Percentiles rank a stretch among this genome's conserved stretches.
phyloP scores from a whole-genome alignment of 2,797 vertebrate genomes.

The Melanotaenia trifasciata region DNA sequence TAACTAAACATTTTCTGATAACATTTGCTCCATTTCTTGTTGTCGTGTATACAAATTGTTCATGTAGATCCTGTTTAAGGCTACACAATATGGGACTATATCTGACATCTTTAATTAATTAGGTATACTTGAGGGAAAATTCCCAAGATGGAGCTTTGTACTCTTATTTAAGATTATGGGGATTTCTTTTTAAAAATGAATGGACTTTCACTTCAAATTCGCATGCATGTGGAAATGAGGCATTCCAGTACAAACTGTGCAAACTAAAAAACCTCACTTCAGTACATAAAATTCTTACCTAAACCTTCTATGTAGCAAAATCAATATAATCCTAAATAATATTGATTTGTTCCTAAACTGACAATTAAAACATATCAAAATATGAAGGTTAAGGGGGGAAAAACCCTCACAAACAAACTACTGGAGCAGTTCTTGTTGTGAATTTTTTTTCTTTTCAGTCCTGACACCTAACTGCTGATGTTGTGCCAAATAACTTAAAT shows the following conservation, averaged over 20 bases:
- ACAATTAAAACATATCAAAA: not conserved
- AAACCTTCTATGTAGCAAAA: not conserved
- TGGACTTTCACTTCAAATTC: not conserved
- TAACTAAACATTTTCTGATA: no score
- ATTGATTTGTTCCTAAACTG: not conserved
- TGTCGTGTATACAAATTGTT: no score
- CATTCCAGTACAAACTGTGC: not conserved
- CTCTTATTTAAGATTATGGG: not conserved
- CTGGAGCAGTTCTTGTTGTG: not conserved
- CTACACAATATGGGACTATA: not conserved
- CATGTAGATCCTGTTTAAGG: not conserved
- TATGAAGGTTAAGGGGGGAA: not conserved
- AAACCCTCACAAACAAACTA: not conserved
- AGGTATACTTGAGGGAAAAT: not conserved
- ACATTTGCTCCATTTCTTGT: no score
- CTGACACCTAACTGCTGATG: not conserved
- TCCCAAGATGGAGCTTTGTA: not conserved
- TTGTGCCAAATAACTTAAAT: not conserved
- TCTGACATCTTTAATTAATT: not conserved
- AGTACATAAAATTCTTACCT: not conserved
- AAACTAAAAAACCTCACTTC: not conserved
- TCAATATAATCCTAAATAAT: not conserved
- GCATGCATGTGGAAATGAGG: not conserved
- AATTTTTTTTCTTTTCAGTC: not conserved
- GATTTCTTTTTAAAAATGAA: not conserved